Evolutionary conservation across 2,113 vertebrate genomes (phyloP).

Genomic region (Pseudopodoces humilis): DNA sequence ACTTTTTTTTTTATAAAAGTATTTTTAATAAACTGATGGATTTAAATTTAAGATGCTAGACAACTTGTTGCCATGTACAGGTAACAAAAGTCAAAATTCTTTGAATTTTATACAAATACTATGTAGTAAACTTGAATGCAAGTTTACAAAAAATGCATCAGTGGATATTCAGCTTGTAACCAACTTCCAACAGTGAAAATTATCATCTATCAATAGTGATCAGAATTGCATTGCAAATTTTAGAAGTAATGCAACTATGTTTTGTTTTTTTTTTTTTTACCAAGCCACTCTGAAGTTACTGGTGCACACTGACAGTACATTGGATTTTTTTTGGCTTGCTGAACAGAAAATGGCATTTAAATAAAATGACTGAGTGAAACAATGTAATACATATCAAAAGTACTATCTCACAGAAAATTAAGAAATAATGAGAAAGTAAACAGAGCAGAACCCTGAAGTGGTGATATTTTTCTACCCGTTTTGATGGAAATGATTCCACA

Average conservation of each 20-base stretch:
- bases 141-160: constrained; percentile 73
- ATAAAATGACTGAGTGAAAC: constrained; percentile 28
- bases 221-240: constrained; percentile 55
- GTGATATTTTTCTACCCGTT: constrained; percentile 71
- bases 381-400: constrained; percentile 34
- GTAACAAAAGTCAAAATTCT: constrained; percentile 83
- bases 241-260: constrained; percentile 37
- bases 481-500: constrained; percentile 68
- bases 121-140: constrained; percentile 76
- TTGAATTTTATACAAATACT: constrained; percentile 77
- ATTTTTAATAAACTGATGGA: constrained; percentile 83
- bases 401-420: constrained; percentile 49
- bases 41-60: constrained; percentile 79
- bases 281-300: constrained; percentile 35
- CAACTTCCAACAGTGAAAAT: constrained; percentile 57
- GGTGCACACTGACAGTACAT: constrained; percentile 40
- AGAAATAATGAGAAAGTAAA: constrained; percentile 50
- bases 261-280: background rate
- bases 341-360: constrained; percentile 66
- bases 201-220: constrained; percentile 21
- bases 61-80: constrained; percentile 73
- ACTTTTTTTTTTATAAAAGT: constrained; percentile 78
- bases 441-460: constrained; percentile 69
- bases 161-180: constrained; percentile 69
- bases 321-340: constrained; percentile 61